Base-by-base conservation (phyloP, 1,140 invertebrate genomes). In the Drosophila sulfurigaster region DNA sequence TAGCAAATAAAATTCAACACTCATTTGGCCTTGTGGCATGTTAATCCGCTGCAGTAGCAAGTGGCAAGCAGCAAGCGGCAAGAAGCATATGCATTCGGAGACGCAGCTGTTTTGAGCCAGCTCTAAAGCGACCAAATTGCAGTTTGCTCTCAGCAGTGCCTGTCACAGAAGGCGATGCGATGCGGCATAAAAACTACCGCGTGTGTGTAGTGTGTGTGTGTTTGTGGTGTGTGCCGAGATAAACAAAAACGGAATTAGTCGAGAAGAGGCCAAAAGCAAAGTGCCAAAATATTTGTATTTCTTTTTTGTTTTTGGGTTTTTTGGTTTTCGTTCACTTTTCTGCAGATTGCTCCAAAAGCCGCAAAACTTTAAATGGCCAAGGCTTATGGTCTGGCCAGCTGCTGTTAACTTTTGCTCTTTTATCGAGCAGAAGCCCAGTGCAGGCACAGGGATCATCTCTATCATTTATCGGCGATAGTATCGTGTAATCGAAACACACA, bases 191-290 rank as follows among this genome's bases (percentile, higher is more conserved):
- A 88, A 79, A 76, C 76, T 52, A 25, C 52, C 25, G 46, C 49
- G 46, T 71, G 69, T 56, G n/a, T 69, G 38, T 45, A 32, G 16
- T 62, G 46, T 65, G 28, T 52, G 45, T 51, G 8, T 64, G 62
- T 49, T 15, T 63, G 57, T 51, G 25, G 60, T 68, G 72, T 73
- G 59, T 68, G 66, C 63, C 49, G 65, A 77, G 74, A 89, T 89
- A 88, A 88, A 88, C 83, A 88, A 89, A 88, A 88, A 88, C 85
- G 64, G 80, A 88, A 88, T 88, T 89, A 89, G 83, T 89, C 85
- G 74, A 72, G 52, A 83, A 87, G 48, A 76, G 54, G 13, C 35
- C 45, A 59, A 65, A 79, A 80, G 77, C 83, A 88, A 87, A 88
- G 85, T 89, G 85, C 70, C 80, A 88, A 88, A 89, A 88, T 75